Conservation (phyloP, 35 echinoderm and acorn worm genomes). For the Hemicentrotus pulcherrimus region DNA sequence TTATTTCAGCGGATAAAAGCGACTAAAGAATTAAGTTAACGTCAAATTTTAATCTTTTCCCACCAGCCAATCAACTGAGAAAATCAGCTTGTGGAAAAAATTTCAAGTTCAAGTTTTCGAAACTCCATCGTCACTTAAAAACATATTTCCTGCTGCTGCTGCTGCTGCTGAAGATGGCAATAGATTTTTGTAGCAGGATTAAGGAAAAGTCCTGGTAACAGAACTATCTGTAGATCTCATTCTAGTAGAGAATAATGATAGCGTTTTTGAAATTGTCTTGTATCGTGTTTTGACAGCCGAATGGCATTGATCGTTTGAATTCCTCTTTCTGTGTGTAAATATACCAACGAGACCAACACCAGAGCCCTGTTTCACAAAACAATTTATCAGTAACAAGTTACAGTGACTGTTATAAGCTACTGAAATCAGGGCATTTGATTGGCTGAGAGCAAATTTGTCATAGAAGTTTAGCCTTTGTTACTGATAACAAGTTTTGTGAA, state of each 20-base stretch:
- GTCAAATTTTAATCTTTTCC: background rate
- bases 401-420: too few relatives aligned
- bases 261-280: background rate
- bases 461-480: too few relatives aligned
- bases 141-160: too few relatives aligned
- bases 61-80: background rate
- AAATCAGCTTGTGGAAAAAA: background rate
- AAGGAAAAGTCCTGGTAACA: background rate
- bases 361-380: too few relatives aligned
- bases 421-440: too few relatives aligned
- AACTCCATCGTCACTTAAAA: background rate
- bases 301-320: background rate
- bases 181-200: too few relatives aligned
- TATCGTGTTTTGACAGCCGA: background rate
- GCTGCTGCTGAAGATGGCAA: too few relatives aligned
- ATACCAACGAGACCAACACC: background rate
- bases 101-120: background rate
- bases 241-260: background rate
- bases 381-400: too few relatives aligned
- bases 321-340: background rate
- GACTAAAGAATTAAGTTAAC: background rate
- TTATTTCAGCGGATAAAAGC: background rate
- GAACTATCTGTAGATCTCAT: background rate
- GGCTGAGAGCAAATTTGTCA: too few relatives aligned
- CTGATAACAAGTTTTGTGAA: too few relatives aligned